Conservation (phyloP, 2,113 vertebrate genomes). For the Ochotona curzoniae region DNA sequence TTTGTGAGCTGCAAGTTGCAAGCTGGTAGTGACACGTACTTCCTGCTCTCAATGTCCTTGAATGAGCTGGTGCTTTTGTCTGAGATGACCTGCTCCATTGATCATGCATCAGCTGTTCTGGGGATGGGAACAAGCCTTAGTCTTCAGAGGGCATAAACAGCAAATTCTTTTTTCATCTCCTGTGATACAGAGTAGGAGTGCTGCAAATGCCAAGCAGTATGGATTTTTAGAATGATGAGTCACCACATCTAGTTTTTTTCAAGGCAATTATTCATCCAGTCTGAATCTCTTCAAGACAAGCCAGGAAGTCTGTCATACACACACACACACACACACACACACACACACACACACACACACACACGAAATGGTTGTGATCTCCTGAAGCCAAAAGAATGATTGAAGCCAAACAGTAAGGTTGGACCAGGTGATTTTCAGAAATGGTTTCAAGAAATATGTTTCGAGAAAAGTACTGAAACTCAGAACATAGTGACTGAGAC, state of each 20-base stretch:
- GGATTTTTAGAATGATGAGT: slow-evolving; percentile 83
- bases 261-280: slow-evolving; percentile 80
- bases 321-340: neutral
- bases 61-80: slow-evolving; percentile 49
- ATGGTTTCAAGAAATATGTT: slow-evolving; percentile 21
- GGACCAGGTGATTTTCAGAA: slow-evolving; percentile 51
- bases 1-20: neutral
- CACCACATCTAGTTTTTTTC: slow-evolving; percentile 75
- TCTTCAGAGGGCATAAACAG: slow-evolving; percentile 73
- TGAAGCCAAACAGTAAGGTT: slow-evolving; percentile 70
- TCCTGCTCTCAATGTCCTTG: slow-evolving; percentile 3
- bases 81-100: slow-evolving; percentile 56
- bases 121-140: slow-evolving; percentile 48
- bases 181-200: slow-evolving; percentile 81
- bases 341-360: too few species aligned
- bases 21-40: neutral
- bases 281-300: slow-evolving; percentile 74
- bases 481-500: slow-evolving; percentile 16
- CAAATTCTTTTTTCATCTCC: slow-evolving; percentile 79
- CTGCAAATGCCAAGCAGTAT: slow-evolving; percentile 82
- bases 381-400: slow-evolving; percentile 65
- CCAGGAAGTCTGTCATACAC: slow-evolving; percentile 71
- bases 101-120: slow-evolving; percentile 61
- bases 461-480: slow-evolving; percentile 48
- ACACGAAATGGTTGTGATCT: slow-evolving; percentile 64